Base-by-base conservation (phyloP, 1,140 invertebrate genomes). In the Tetragonula clypearis region DNA sequence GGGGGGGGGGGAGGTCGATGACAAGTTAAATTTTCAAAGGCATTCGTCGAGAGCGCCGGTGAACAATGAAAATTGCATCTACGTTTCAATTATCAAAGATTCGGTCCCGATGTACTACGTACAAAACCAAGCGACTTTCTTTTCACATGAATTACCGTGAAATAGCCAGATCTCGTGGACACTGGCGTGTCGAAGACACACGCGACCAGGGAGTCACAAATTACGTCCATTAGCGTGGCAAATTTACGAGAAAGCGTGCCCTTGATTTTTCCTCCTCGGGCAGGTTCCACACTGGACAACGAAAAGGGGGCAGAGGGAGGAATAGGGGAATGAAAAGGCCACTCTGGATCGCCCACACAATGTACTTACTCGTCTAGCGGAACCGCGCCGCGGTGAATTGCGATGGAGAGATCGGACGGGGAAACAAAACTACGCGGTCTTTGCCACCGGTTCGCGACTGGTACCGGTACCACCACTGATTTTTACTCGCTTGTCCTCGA, bases 361-460 rank as follows among this genome's bases (percentile, higher is more conserved):
- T 60, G 53, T 26, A 26, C 26, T 26, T 21, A 9, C 35, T 84
- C 82, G 56, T n/a, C 82, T 68, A 83, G 74, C 82, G 82, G 82
- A 83, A 83, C 74, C 82, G 17, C 35, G 35, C 41, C 58, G 71
- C 58, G 71, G 49, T 82, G 82, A 69, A 83, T 68, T 53, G 65
- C 74, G 49, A 77, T 23, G 81, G 62, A 77, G 79, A 81, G 72
- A 68, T 82, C 62, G 17, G 49, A 58, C 55, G 6, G 14, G 26
- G 65, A 71, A 79, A 55, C 76, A 49, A 77, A 83, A 77, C 53
- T 56, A n/a, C 49, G 26, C 53, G 15, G 62, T 53, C 49, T 30
- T 35, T 82, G 73, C 80, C 62, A 82, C 79, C 41, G 30, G 30
- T 30, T 30, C 30, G 41, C 41, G 81, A 60, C 62, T 58, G 1